A percentile compares a stretch with the other conserved stretches of the same genome.
Conservation (phyloP, 2,113 vertebrate species). For the Calonectris borealis region DNA sequence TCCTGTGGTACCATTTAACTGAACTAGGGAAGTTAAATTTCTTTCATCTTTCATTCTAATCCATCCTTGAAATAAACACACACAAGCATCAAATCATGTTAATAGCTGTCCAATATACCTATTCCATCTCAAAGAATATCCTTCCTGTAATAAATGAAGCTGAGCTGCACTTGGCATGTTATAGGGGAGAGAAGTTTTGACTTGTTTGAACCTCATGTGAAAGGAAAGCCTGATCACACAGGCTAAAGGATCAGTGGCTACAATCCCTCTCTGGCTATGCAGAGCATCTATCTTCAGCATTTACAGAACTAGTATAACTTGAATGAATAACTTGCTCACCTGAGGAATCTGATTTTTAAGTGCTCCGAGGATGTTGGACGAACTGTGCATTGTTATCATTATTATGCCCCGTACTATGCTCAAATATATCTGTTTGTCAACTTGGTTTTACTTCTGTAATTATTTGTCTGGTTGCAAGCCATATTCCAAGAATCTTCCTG, state of each 20-base stretch:
- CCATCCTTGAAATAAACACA: background rate
- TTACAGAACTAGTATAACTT: background rate
- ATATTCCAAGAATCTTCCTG: background rate
- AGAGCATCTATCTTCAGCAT: background rate
- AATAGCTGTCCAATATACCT: background rate
- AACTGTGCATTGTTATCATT: background rate
- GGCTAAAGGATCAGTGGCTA: background rate
- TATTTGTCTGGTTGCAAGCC: background rate
- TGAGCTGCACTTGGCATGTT: background rate
- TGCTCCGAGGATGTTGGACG: background rate
- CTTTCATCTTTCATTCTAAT: background rate
- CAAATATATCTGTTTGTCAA: fast-evolving
- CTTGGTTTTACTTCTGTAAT: background rate
- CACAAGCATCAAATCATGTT: background rate
- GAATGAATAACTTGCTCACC: background rate
- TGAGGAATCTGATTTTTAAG: background rate
- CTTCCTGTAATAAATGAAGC: background rate
- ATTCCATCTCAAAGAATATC: background rate
- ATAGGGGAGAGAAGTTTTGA: background rate
- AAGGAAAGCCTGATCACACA: background rate
- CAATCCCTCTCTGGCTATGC: background rate
- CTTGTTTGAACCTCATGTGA: background rate
- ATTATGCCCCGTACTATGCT: background rate
- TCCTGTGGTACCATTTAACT: background rate
- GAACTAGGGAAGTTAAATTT: background rate